Evolutionary conservation across 2,113 vertebrate genomes (phyloP), one percentile per base, ranked within the genome.

Genomic region (Plotosus lineatus): DNA sequence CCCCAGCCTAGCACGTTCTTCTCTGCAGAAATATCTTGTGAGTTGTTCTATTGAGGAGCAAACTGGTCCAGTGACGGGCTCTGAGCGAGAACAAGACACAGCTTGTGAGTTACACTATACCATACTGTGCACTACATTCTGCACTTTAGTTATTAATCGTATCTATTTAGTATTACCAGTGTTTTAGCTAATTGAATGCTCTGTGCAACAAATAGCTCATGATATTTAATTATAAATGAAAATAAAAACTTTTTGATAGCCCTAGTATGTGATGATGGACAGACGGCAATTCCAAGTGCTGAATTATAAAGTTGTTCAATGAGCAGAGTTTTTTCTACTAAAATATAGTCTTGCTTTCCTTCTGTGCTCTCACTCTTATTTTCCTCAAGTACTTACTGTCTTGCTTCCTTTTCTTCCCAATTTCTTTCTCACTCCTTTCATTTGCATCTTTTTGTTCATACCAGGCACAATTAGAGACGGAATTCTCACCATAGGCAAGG

Each of bases 1-100:
- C 80, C 98, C 97, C 85, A 97, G 85, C 26, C 92, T 99, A 31
- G 98, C 95, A 42, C 93, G 92, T 31, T 94, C 95, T 56, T 93
- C 96, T 56, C 92, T 99, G 61, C 94, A 96, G 77, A 98, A 97
- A 89, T 94, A 90, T 82, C 90, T 99, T 8, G 75, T 91, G 61
- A 94, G 94, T 90, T 92, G 91, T 86, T 90, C 88, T 75, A 95
- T 98, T 84, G 91, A 93, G 87, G 87, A 87, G 53, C 82, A 19
- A 8, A 21, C 83, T 23, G 89, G 91, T 10, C 77, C 86, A 88
- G 4, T 8, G 10, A 71, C 75, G 79, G 86, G 90, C 38, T 84
- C 76, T 78, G 88, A 90, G 40, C 86, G 91, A 12, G 75, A 86
- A 50, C 89, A 86, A 5, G 88, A 94, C 85, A 91, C 90, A 66